Evolutionary conservation across 2,113 vertebrate genomes (phyloP).

Genomic region (Paralichthys olivaceus): DNA sequence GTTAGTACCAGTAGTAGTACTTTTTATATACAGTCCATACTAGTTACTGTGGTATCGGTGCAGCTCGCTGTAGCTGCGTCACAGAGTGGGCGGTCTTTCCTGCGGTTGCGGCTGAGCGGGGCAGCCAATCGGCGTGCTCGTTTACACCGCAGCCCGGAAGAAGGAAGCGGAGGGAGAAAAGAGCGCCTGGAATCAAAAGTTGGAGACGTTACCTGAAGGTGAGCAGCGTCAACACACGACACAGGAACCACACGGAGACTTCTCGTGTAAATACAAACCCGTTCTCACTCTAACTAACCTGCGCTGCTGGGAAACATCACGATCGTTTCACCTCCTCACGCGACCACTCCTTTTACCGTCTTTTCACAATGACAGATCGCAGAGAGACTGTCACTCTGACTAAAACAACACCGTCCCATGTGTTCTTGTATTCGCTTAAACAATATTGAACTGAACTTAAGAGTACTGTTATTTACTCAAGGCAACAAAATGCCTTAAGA

Average conservation of each 20-base stretch:
- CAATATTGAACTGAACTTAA: no score
- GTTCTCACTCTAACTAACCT: neutral
- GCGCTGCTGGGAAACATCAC: no score
- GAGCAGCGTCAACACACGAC: accelerated
- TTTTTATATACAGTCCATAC: no score
- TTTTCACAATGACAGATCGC: neutral
- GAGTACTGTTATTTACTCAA: no score
- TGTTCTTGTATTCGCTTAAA: no score
- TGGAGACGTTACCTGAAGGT: conserved; percentile 56
- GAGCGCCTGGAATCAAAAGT: conserved; percentile 74
- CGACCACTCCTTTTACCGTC: no score
- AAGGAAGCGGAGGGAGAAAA: conserved; percentile 51
- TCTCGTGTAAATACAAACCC: accelerated
- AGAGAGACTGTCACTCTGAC: neutral
- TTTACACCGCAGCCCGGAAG: conserved; percentile 66
- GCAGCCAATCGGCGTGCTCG: conserved; percentile 67
- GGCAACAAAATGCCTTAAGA: neutral
- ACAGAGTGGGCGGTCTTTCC: neutral
- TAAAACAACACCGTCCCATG: no score
- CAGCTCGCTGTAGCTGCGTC: neutral
- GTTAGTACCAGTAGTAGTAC: no score
- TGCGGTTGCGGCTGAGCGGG: neutral
- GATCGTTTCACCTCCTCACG: no score
- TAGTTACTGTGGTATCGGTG: neutral
- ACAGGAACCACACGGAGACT: neutral